Conservation (phyloP, 2,797 vertebrate species). For the Jordanella pulchra region DNA sequence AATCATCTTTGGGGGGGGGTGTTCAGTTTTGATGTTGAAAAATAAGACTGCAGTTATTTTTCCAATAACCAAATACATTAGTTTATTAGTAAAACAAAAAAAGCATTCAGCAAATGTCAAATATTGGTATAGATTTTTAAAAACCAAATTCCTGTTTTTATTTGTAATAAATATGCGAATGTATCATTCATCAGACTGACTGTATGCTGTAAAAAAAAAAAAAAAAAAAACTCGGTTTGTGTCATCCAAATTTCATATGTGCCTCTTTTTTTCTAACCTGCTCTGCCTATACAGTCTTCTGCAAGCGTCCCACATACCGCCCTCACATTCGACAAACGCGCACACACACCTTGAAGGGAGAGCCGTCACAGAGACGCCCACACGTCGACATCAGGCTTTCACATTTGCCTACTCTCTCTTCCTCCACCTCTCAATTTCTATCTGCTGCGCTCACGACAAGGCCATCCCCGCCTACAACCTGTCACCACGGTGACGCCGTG, state of each 20-base stretch:
- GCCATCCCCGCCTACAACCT: constrained; percentile 61
- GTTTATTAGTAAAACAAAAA: not conserved
- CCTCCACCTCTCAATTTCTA: constrained; percentile 57
- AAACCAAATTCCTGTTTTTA: not conserved
- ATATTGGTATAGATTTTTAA: too few species aligned
- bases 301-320: constrained; percentile 38
- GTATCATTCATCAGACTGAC: not conserved
- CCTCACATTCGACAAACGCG: constrained; percentile 35
- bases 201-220: not conserved
- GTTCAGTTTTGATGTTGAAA: too few species aligned
- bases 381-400: constrained; percentile 49
- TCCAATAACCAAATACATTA: too few species aligned
- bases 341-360: constrained; percentile 34
- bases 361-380: constrained; percentile 54
- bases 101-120: not conserved
- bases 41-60: too few species aligned
- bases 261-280: constrained; percentile 7
- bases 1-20: not conserved
- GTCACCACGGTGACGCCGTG: constrained; percentile 50
- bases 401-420: constrained; percentile 65
- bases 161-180: not conserved
- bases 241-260: not conserved
- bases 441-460: constrained; percentile 35
- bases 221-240: too few species aligned
- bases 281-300: constrained; percentile 40